Conservation (phyloP, 2,888 invertebrate genomes). For the Cephus pulcher region DNA sequence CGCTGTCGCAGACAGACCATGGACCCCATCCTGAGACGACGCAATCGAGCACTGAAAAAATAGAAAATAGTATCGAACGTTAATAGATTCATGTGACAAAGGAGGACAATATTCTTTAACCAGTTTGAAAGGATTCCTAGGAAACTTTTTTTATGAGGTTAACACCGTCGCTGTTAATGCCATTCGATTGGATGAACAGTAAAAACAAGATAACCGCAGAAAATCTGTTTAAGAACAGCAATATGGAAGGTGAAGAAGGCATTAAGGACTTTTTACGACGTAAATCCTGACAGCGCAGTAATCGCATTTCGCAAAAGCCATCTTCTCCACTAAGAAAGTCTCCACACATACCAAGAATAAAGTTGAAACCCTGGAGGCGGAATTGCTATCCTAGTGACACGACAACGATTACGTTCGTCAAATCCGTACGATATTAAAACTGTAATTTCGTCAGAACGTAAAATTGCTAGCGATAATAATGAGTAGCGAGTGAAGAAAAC, state of each 20-base stretch:
- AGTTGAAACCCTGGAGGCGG: background rate
- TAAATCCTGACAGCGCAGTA: conserved; percentile 1
- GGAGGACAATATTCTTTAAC: background rate
- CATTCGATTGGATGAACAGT: background rate
- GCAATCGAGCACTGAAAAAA: conserved; percentile 83
- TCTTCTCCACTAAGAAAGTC: background rate
- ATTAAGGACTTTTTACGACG: background rate
- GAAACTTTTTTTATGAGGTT: background rate
- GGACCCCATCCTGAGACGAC: conserved; percentile 86
- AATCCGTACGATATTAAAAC: background rate
- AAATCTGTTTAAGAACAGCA: background rate
- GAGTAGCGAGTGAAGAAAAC: background rate
- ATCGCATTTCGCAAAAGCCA: conserved; percentile 3
- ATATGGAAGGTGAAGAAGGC: background rate
- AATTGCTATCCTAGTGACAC: background rate
- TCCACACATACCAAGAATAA: background rate
- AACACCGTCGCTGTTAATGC: background rate
- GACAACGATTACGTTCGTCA: background rate
- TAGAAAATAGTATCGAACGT: conserved; percentile 14
- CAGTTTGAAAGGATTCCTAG: background rate
- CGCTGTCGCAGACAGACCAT: conserved; percentile 85
- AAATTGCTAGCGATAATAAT: background rate
- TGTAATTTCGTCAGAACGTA: background rate
- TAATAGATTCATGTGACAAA: background rate
- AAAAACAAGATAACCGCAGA: background rate